Percentiles rank a stretch among this genome's conserved stretches.
Evolutionary conservation across 2,797 vertebrate species (phyloP).

Genomic region (Tapirus indicus): DNA sequence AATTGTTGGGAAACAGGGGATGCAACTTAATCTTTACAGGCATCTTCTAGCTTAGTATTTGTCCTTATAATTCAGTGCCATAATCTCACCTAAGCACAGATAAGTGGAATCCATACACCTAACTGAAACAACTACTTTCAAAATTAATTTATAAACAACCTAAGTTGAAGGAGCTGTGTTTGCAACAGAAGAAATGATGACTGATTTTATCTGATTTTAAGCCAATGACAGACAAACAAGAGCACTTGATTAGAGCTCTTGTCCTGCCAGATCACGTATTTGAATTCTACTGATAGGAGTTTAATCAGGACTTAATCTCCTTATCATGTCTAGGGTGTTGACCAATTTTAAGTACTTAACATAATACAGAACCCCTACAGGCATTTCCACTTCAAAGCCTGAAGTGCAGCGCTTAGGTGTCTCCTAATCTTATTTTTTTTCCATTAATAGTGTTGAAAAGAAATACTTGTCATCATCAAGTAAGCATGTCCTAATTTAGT

Average conservation of each 20-base stretch:
- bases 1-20: slow-evolving; percentile 85
- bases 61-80: slow-evolving; percentile 82
- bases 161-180: slow-evolving; percentile 63
- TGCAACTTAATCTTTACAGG: slow-evolving; percentile 86
- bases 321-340: slow-evolving; percentile 90
- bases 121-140: slow-evolving; percentile 78
- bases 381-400: slow-evolving; percentile 88
- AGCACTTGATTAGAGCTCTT: slow-evolving; percentile 82
- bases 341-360: slow-evolving; percentile 90
- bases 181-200: slow-evolving; percentile 84
- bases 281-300: slow-evolving; percentile 92
- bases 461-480: slow-evolving; percentile 69
- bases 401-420: slow-evolving; percentile 83
- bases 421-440: slow-evolving; percentile 69
- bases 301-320: slow-evolving; percentile 93
- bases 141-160: slow-evolving; percentile 82
- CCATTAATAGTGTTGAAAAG: slow-evolving; percentile 86
- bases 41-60: slow-evolving; percentile 83
- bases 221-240: slow-evolving; percentile 87
- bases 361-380: slow-evolving; percentile 87
- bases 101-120: slow-evolving; percentile 74
- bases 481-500: slow-evolving; percentile 60
- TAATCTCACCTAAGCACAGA: slow-evolving; percentile 78
- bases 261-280: slow-evolving; percentile 89
- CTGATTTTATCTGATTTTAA: slow-evolving; percentile 88